Evolutionary conservation across 1,140 invertebrate species (phyloP).

Genomic region (Psix sp.): DNA sequence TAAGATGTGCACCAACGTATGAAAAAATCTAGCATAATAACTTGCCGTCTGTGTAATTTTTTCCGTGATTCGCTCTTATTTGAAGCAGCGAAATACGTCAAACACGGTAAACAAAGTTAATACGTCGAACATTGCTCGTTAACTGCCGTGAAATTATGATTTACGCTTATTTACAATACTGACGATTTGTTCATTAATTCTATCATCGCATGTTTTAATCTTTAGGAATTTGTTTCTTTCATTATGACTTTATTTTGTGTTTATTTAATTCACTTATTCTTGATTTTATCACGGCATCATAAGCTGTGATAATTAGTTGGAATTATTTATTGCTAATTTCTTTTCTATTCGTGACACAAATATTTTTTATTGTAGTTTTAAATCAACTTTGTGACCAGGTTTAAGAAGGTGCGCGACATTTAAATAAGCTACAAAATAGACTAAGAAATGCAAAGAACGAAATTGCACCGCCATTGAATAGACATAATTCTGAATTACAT

Average conservation of each 20-base stretch:
- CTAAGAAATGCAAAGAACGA: constrained; percentile 36
- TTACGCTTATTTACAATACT: constrained; percentile 34
- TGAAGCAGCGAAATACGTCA: constrained; percentile 45
- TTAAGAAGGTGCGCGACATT: constrained; percentile 61
- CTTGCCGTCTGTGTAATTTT: constrained; percentile 46
- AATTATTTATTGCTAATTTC: too few species aligned
- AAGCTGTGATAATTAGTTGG: too few species aligned
- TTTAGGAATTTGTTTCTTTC: too few species aligned
- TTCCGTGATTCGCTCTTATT: constrained; percentile 38
- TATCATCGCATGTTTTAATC: background rate
- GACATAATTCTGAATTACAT: constrained; percentile 25
- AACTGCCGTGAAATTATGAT: constrained; percentile 52
- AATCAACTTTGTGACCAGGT: too few species aligned
- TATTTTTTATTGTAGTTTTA: too few species aligned
- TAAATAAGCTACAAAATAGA: constrained; percentile 60
- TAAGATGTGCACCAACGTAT: constrained; percentile 58
- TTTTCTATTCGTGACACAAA: too few species aligned
- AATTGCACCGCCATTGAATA: constrained; percentile 14
- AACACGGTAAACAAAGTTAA: constrained; percentile 47
- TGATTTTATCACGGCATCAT: too few species aligned
- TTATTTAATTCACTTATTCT: too few species aligned
- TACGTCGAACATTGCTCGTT: constrained; percentile 37
- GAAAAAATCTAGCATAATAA: constrained; percentile 54
- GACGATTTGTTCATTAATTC: constrained; percentile 22
- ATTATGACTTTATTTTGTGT: too few species aligned